phyloP scores from a whole-genome alignment of 92 coral and sea anemone species.

The Blastomussa wellsi region DNA sequence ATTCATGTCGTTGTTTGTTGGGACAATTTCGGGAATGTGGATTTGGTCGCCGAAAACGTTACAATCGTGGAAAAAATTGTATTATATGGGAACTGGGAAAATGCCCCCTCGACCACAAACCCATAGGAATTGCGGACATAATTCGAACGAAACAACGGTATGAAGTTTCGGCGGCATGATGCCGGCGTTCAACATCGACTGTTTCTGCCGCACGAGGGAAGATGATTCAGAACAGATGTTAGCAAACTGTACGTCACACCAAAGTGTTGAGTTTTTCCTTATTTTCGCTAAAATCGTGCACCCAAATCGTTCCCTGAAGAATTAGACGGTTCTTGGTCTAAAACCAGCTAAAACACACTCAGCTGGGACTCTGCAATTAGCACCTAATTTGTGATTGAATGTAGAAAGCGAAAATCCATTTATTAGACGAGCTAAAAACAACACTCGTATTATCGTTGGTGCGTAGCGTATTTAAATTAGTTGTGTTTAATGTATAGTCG shows the following conservation, averaged over 20 bases:
- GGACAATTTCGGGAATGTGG: conserved; percentile 96
- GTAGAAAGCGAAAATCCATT: conserved; percentile 17
- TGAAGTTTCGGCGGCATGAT: background rate
- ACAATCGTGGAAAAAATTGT: conserved; percentile 80
- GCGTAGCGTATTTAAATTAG: background rate
- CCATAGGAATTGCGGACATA: conserved; percentile 37
- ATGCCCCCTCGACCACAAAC: conserved; percentile 49
- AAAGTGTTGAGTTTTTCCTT: background rate
- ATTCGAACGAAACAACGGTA: conserved; percentile 78
- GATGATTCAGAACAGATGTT: background rate
- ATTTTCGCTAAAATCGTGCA: background rate
- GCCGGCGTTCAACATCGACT: background rate
- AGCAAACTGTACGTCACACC: background rate
- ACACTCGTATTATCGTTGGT: background rate
- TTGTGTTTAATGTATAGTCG: background rate
- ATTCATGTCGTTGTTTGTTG: conserved; percentile 92
- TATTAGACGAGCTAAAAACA: conserved; percentile 29
- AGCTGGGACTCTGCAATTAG: conserved; percentile 40
- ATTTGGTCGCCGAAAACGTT: conserved; percentile 86
- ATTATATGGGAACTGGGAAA: conserved; percentile 57
- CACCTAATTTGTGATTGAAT: conserved; percentile 59
- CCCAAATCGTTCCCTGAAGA: background rate
- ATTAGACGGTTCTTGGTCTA: conserved; percentile 17
- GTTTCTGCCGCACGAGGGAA: background rate
- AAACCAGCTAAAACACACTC: conserved; percentile 22